Base-by-base conservation (phyloP, 1,140 invertebrate species). In the Zophobas atratus region DNA sequence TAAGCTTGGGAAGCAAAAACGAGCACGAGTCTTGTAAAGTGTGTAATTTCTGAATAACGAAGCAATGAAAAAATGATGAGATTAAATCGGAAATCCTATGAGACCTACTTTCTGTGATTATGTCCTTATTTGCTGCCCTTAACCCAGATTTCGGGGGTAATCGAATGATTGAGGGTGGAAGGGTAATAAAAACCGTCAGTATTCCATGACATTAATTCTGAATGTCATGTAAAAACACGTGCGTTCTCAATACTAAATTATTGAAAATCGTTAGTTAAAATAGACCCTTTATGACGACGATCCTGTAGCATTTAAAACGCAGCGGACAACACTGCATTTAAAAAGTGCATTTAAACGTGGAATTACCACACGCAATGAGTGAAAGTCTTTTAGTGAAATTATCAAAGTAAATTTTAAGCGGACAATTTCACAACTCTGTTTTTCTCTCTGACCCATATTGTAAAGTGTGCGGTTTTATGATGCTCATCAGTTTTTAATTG, bases 341-440 rank as follows among this genome's bases (percentile, higher is more conserved):
- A 55, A 55, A 55, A 55, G 53, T 55, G 53, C 53, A 55, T 55
- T 55, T 55, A 55, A 70, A 55, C 49, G 49, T 20, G 49, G 38
- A 73, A n/a, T 56, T 73, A 73, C 63, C 38, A 70, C 71, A 73
- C 71, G 49, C 49, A 73, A 73, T 73, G 48, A 73, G 71, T 73
- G 71, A 73, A 73, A 73, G 71, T 73, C 71, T 73, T 73, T 73
- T 73, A 43, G 71, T 73, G 71, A 73, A 73, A 73, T 73, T 73
- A 73, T 72, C 70, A 72, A 51, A 72, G 70, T 72, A 55, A 55
- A 55, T 73, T 73, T 73, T 73, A 73, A 73, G 71, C 49, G 38
- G 56, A 73, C 51, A 55, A 55, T 73, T 72, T 72, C 60, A 72
- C 51, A 72, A 72, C 48, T 41, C 39, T 67, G 60, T 67, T 67